A percentile compares a stretch with the other conserved stretches of the same genome.
phyloP scores from a whole-genome alignment of 2,113 vertebrate genomes.

The Pica pica region DNA sequence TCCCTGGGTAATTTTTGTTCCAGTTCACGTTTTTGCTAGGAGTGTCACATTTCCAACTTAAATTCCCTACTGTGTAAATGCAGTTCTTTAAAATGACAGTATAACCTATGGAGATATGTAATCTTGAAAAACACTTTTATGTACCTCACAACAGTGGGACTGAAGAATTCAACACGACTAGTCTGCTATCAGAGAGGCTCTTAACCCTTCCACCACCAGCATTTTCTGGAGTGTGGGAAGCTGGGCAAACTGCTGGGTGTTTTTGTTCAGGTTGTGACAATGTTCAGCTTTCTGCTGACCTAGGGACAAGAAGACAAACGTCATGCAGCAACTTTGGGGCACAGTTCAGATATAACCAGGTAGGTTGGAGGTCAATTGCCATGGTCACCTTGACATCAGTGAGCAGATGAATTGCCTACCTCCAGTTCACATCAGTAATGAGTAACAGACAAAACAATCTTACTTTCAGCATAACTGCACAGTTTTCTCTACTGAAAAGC shows the following conservation, averaged over 20 bases:
- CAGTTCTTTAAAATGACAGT: constrained; percentile 51
- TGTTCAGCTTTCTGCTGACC: neutral
- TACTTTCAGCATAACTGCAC: neutral
- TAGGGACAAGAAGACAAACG: accelerated
- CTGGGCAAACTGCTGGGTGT: neutral
- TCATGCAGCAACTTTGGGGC: neutral
- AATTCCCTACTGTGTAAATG: constrained; percentile 49
- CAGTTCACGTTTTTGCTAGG: constrained; percentile 36
- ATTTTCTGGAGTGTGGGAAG: neutral
- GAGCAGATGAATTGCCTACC: neutral
- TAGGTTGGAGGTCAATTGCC: neutral
- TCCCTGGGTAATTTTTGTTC: constrained; percentile 57
- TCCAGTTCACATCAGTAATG: neutral
- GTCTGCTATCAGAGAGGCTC: neutral
- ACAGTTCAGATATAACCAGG: neutral
- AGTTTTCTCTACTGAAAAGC: neutral
- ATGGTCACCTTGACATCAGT: neutral
- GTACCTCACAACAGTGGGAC: neutral
- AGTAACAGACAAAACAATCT: neutral
- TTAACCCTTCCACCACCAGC: constrained; percentile 16
- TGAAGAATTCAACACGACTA: neutral
- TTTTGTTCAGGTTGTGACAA: neutral
- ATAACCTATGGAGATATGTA: constrained; percentile 42
- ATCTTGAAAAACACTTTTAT: constrained; percentile 17
- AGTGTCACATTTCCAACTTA: constrained; percentile 35